Evolutionary conservation across 2,888 invertebrate species (phyloP).

Genomic region (Epsilonema sp.): DNA sequence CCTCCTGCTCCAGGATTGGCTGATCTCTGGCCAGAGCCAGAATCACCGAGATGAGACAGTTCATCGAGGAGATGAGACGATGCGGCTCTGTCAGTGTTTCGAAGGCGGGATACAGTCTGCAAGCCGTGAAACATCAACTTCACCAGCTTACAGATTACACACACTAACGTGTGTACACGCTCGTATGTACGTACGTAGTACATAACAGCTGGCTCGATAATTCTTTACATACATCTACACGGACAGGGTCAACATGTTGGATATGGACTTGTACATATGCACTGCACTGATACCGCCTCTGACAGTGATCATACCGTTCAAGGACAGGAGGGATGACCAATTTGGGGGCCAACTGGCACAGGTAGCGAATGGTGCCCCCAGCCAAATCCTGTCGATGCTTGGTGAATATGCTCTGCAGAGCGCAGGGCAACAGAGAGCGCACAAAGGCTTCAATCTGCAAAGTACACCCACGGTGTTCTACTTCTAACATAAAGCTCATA

Average conservation of each 20-base stretch:
- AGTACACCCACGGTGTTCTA: background rate
- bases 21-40: slow-evolving; percentile 32
- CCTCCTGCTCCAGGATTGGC: no score
- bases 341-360: slow-evolving; percentile 58
- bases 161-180: background rate
- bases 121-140: slow-evolving; percentile 2
- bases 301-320: slow-evolving; percentile 45
- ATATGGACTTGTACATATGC: no score
- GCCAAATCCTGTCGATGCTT: slow-evolving; percentile 38
- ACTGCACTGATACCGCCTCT: no score
- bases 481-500: no score
- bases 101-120: slow-evolving; percentile 48
- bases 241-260: no score
- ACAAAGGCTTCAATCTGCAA: slow-evolving; percentile 54
- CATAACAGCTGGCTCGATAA: background rate
- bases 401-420: slow-evolving; percentile 57
- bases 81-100: slow-evolving; percentile 75
- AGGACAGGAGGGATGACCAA: slow-evolving; percentile 60
- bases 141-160: background rate
- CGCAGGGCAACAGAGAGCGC: slow-evolving; percentile 46
- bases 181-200: background rate
- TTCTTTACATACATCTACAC: no score
- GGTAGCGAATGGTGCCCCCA: slow-evolving; percentile 40
- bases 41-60: slow-evolving; percentile 31
- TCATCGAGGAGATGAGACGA: slow-evolving; percentile 34